Evolutionary conservation across 2,113 vertebrate species (phyloP), one percentile per base, ranked within the genome.

Genomic region (Sprattus sprattus): DNA sequence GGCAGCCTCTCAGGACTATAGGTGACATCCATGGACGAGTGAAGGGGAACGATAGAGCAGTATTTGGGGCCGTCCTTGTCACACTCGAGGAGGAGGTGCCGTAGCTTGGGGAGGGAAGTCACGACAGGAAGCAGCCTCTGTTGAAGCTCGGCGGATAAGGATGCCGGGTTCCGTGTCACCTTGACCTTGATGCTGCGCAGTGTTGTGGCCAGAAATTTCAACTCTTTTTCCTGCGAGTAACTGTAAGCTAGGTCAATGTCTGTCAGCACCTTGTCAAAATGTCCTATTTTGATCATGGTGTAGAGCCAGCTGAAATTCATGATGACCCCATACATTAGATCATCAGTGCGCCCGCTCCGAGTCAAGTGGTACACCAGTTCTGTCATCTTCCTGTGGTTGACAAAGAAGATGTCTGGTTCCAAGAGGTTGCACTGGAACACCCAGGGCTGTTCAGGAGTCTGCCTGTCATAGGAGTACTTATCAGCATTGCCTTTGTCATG

Each of bases 281-380:
- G 98, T 85, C 98, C 98, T 47, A 99, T 99, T 93, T 98, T 98
- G 92, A 99, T 97, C 98, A 99, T 99, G 82, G 98, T 99, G 86
- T 99, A 99, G 0, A 99, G 95, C 98, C 98, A 99, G 90, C 97
- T 99, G 92, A 99, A 99, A 91, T 99, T 99, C 98, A 99, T 99
- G 87, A 99, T 99, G 89, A 99, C 97, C 13, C 97, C 97, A 0
- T 96, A 98, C 87, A 99, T 96, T 82, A 99, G 96, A 91, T 99
- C 98, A 60, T 99, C 98, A 0, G 96, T 97, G 86, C 96, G 97
- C 2, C 97, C 97, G 88, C 97, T 98, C 85, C 95, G 95, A 0
- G 97, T 99, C 85, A 99, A 93, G 90, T 99, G 98, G 91, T 97
- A 94, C 83, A 98, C 93, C 84, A 99, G 95, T 92, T 99, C 98